Evolutionary conservation across 2,113 vertebrate genomes (phyloP), one percentile per base, ranked within the genome.

Genomic region (Cephalopholis sonnerati): DNA sequence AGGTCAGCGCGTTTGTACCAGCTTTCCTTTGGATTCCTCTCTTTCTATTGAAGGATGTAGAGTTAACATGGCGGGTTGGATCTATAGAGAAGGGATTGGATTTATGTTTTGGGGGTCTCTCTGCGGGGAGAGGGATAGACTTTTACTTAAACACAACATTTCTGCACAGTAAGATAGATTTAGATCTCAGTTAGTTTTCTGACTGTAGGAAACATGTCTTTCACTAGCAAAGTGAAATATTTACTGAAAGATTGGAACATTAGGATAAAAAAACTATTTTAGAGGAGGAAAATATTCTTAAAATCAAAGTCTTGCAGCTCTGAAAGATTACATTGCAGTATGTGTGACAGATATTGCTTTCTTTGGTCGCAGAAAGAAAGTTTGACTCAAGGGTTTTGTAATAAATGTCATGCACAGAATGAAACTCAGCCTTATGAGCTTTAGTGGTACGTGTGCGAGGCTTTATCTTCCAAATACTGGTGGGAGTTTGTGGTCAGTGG

Each of bases 41-140:
- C 61, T 63, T 74, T 65, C 62, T 10, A 24, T 72, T 36, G 57
- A 79, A 71, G 65, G 73, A 83, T 67, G 81, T 76, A 7, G 51
- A 81, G 81, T 83, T 73, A 81, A 90, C 72, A 81, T 73, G 79
- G 75, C 32, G 8, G 32, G 20, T 48, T 20, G 61, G 54, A 91
- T 93, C 88, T 74, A 90, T 91, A 81, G 54, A 74, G 63, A 69
- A 68, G 59, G 77, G 73, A 90, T 88, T 89, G 61, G 70, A 74
- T 82, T 82, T 81, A 80, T 81, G 82, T 82, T 86, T 84, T 36
- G 20, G 66, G 66, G 61, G 41, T 75, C 69, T 62, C 48, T 83
- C 74, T 65, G 53, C 5, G 74, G 75, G 27, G 29, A 48, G 53
- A 76, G 59, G 20, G 67, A 59, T 55, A 36, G 74, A 84, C 81